Conservation (phyloP, 1,140 invertebrate species). For the Sitobion miscanthi region DNA sequence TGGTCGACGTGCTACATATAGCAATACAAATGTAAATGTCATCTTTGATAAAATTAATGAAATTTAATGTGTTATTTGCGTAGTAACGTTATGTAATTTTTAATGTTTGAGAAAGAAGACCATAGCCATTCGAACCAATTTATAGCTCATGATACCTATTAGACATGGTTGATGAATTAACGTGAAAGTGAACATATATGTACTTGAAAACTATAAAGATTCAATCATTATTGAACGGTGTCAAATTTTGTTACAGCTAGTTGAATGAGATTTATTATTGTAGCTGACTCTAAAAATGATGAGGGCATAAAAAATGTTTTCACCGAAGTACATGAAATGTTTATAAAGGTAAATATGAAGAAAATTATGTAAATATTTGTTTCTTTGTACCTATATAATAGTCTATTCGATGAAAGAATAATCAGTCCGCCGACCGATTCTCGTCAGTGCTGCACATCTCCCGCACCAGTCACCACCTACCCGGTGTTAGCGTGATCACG, state of each 20-base stretch:
- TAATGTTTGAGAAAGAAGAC: conserved; percentile 86
- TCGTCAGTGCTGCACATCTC: too few relatives aligned
- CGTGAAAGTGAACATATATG: conserved; percentile 95
- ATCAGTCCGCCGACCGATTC: too few relatives aligned
- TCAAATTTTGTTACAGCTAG: conserved; percentile 98
- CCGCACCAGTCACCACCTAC: too few relatives aligned
- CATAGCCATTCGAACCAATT: conserved; percentile 97
- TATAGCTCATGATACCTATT: conserved; percentile 94
- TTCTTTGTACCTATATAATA: background rate
- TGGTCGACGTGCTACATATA: background rate
- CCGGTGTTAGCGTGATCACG: too few relatives aligned
- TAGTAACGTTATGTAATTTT: background rate
- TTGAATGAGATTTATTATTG: conserved; percentile 81
- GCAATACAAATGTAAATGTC: background rate
- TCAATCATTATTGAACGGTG: conserved; percentile 99
- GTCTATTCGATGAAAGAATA: too few relatives aligned
- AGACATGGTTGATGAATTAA: conserved; percentile 96
- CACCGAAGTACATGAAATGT: conserved; percentile 96
- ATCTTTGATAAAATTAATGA: background rate
- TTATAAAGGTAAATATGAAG: conserved; percentile 81
- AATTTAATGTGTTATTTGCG: background rate
- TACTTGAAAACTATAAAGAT: conserved; percentile 91
- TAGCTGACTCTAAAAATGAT: conserved; percentile 97
- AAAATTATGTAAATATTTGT: background rate
- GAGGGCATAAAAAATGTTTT: conserved; percentile 98